phyloP scores from a whole-genome alignment of 2,888 invertebrate genomes.

The Julus scandinavius region DNA sequence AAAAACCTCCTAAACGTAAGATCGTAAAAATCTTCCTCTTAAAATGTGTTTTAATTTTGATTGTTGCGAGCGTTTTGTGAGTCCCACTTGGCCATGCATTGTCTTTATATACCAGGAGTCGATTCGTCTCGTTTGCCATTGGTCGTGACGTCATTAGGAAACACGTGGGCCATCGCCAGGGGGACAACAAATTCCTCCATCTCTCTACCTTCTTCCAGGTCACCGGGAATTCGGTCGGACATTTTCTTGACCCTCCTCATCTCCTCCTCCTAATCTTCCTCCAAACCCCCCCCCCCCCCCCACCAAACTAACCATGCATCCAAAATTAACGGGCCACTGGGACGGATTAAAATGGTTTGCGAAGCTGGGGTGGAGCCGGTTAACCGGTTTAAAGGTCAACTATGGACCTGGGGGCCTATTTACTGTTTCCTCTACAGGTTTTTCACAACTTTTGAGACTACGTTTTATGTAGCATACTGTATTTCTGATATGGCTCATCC shows the following conservation, averaged over 20 bases:
- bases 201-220: background rate
- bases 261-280: background rate
- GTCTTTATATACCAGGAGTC: background rate
- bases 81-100: background rate
- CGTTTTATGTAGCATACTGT: no score
- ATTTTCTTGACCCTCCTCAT: background rate
- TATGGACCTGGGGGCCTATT: background rate
- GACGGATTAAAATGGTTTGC: slow-evolving; percentile 26
- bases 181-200: background rate
- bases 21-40: background rate
- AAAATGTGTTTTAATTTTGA: background rate
- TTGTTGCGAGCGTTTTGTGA: background rate
- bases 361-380: background rate
- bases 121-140: background rate
- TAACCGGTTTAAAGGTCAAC: background rate
- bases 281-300: background rate
- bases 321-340: slow-evolving; percentile 29
- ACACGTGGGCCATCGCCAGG: background rate
- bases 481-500: no score
- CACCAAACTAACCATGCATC: background rate
- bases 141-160: slow-evolving; percentile 20
- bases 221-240: background rate
- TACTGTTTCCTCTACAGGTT: no score
- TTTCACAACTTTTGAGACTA: no score
- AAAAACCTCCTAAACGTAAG: background rate